Evolutionary conservation across 2,888 invertebrate genomes (phyloP).

Genomic region (Mythimna vitellina): DNA sequence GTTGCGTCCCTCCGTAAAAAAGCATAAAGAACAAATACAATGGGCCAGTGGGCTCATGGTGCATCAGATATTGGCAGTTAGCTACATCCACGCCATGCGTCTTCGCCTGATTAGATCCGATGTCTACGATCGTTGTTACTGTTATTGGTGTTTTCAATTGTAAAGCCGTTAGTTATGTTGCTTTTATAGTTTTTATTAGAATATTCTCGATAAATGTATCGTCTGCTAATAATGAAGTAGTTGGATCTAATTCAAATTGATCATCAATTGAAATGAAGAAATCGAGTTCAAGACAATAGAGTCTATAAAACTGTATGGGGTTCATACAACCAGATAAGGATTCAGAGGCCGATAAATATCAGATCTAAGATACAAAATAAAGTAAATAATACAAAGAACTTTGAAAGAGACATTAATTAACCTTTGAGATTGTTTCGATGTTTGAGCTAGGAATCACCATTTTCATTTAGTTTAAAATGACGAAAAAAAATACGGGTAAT

Average conservation of each 20-base stretch:
- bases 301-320: background rate
- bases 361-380: background rate
- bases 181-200: constrained; percentile 60
- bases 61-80: constrained; percentile 90
- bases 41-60: constrained; percentile 81
- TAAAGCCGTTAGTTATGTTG: constrained; percentile 70
- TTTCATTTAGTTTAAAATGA: too few species aligned
- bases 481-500: too few species aligned
- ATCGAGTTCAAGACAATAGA: too few species aligned
- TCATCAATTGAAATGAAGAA: constrained; percentile 24
- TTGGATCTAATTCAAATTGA: background rate
- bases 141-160: constrained; percentile 83
- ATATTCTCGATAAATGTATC: constrained; percentile 24
- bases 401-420: too few species aligned
- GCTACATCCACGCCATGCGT: constrained; percentile 83
- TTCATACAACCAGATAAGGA: background rate
- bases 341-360: background rate
- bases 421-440: too few species aligned
- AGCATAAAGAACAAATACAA: constrained; percentile 90
- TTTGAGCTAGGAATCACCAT: too few species aligned
- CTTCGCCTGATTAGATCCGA: constrained; percentile 84
- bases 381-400: constrained; percentile 16
- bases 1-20: constrained; percentile 87
- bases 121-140: constrained; percentile 59
- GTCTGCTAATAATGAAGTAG: constrained; percentile 18